Evolutionary conservation across 2,113 vertebrate species (phyloP), one percentile per base, ranked within the genome.

Genomic region (Amblyornis subalaris): DNA sequence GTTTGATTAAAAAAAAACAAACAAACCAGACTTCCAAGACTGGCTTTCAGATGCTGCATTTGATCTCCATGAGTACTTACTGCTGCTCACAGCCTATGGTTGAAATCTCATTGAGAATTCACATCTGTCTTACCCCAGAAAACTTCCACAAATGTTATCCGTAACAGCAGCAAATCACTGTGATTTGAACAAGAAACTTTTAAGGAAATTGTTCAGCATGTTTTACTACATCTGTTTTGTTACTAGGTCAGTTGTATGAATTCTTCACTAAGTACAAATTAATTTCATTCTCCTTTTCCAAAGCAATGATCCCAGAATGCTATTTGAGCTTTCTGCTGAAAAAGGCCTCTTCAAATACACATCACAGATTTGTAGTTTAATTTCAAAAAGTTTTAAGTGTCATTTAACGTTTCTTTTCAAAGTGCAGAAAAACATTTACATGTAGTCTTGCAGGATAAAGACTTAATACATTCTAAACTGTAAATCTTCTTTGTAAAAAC

Each of bases 401-500:
- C 45, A 73, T 75, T 80, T 96, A 78, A 76, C 2, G 6, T 92
- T 62, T 87, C 33, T 91, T 90, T 90, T 89, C 50, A 38, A 87
- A 87, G 35, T 40, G 28, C 72, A 91, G 86, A 84, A 90, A 76
- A 90, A 55, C 70, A 89, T 20, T 85, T 90, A 55, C 88, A 35
- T 31, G 26, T 74, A 81, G 66, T 83, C 82, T 78, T 70, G 28
- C 50, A 47, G 64, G 60, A 45, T 64, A 74, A 88, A 90, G 85
- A 83, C 69, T 70, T 76, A n/a, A 81, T 64, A 28, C 60, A 33
- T 80, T 60, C 47, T 70, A 82, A 90, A 92, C 69, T 80, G 88
- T 90, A 94, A 67, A 74, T 60, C 75, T 69, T 54, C 20, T 66
- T 58, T 92, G 82, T 92, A 90, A 85, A 92, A 82, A 83, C 7